Conservation (phyloP, 2,113 vertebrate species). For the Paraplagusia blochii region DNA sequence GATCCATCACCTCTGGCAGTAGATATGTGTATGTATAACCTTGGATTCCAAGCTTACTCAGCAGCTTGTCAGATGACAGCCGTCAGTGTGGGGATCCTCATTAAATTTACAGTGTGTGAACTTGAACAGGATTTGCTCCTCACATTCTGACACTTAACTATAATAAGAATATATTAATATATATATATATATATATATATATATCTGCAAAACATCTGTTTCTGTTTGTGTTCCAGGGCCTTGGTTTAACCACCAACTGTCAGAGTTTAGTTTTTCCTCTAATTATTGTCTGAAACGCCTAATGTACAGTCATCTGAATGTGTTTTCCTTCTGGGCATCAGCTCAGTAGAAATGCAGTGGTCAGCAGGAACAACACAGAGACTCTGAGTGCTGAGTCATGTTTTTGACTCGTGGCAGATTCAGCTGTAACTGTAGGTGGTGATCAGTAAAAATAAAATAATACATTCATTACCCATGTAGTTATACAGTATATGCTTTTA, state of each 20-base stretch:
- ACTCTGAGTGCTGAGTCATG: background rate
- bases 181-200: no score
- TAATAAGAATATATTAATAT: no score
- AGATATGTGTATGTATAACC: background rate
- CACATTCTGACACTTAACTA: no score
- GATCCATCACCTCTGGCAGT: no score
- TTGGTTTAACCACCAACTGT: background rate
- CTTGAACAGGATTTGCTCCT: no score
- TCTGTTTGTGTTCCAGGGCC: background rate
- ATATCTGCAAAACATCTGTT: background rate
- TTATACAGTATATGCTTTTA: no score
- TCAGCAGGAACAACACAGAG: constrained; percentile 14
- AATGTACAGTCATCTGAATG: background rate
- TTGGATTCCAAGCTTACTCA: no score
- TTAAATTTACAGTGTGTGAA: no score
- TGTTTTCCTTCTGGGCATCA: background rate
- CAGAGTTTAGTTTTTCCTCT: background rate
- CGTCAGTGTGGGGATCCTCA: no score
- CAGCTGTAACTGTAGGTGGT: constrained; percentile 18
- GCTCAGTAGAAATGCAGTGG: constrained; percentile 6
- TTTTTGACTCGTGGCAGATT: constrained; percentile 23
- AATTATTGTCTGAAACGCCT: constrained; percentile 4
- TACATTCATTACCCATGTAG: no score
- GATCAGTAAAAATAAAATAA: no score
- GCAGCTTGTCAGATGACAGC: no score